phyloP scores from a whole-genome alignment of 2,888 invertebrate genomes.

The Tipula helvola region DNA sequence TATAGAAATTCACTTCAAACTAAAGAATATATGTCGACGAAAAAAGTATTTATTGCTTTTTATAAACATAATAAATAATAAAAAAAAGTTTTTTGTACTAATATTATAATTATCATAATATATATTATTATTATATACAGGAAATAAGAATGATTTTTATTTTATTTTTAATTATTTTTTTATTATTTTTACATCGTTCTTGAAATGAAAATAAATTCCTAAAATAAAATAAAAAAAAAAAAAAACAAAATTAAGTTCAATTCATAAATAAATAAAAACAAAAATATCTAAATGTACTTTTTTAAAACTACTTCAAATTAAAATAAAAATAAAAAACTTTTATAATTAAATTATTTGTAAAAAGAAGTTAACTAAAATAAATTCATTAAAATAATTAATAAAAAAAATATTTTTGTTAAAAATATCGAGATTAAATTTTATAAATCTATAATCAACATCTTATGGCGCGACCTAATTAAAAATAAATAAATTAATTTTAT shows the following conservation, averaged over 20 bases:
- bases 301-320: conserved; percentile 1
- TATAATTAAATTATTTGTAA: neutral
- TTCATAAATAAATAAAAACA: neutral
- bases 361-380: neutral
- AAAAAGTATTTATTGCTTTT: neutral
- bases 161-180: neutral
- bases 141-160: neutral
- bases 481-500: neutral
- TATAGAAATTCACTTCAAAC: neutral
- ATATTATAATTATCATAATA: neutral
- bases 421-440: neutral
- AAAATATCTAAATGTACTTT: conserved; percentile 8
- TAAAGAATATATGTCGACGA: neutral
- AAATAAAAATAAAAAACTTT: neutral
- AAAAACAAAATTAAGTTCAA: neutral
- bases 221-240: neutral
- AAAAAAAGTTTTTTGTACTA: neutral
- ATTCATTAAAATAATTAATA: neutral
- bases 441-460: neutral
- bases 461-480: neutral
- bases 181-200: neutral
- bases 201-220: neutral
- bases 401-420: neutral
- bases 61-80: neutral
- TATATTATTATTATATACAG: neutral